A percentile compares a stretch with the other conserved stretches of the same genome.
These are phyloP conservation scores for Crossocerus cetratus DNA, from an alignment of 2,888 invertebrate genomes.

Conservation along the genomic window DNA sequence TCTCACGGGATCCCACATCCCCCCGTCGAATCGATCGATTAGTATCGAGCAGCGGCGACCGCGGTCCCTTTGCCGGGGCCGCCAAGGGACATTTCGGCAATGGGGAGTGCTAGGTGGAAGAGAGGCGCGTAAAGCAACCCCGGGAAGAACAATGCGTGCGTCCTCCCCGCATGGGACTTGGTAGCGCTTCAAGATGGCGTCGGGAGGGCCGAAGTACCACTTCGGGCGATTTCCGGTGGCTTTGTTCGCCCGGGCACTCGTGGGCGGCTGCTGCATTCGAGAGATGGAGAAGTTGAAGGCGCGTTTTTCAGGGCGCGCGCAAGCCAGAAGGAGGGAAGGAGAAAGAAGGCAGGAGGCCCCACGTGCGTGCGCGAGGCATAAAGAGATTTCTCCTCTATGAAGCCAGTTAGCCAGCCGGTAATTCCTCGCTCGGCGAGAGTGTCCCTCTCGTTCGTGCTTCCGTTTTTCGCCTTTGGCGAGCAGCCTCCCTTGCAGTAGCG, in stretches of 20 bases:
- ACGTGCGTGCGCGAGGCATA: slow-evolving; percentile 46
- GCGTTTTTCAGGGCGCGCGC: slow-evolving; percentile 42
- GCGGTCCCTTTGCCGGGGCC: no score
- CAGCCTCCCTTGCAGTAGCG: slow-evolving; percentile 32
- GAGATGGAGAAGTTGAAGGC: slow-evolving; percentile 49
- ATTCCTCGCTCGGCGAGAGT: slow-evolving; percentile 33
- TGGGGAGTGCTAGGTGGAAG: neutral
- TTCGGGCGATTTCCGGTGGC: slow-evolving; percentile 59
- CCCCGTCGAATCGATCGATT: no score
- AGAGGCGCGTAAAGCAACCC: slow-evolving; percentile 42
- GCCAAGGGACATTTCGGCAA: no score
- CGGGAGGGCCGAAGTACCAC: slow-evolving; percentile 51
- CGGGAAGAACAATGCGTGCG: slow-evolving; percentile 43
- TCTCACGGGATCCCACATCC: no score
- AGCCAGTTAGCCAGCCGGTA: slow-evolving; percentile 61
- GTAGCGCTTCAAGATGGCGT: slow-evolving; percentile 54
- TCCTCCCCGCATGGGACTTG: slow-evolving; percentile 40
- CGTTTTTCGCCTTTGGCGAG: slow-evolving; percentile 31
- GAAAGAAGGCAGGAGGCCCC: slow-evolving; percentile 18
- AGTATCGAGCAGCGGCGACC: no score
- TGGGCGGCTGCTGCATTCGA: slow-evolving; percentile 49
- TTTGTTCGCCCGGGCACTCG: slow-evolving; percentile 55
- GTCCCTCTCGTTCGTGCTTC: slow-evolving; percentile 23
- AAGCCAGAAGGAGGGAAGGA: neutral
- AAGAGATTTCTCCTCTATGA: slow-evolving; percentile 58